Conservation (phyloP, 1,140 invertebrate species). For the Amyelois transitella region DNA sequence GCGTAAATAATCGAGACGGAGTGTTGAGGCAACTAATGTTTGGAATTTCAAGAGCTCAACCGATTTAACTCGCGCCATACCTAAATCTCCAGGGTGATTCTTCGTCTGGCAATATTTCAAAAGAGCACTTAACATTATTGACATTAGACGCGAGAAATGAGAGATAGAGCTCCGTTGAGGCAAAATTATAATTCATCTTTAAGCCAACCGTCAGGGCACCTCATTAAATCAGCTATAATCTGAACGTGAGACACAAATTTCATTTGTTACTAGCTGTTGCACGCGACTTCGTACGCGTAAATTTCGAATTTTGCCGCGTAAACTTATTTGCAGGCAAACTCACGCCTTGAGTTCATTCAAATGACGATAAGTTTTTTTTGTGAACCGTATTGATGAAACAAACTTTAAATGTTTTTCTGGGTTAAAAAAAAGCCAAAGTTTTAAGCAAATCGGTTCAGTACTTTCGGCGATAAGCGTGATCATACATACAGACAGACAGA, state of each 20-base stretch:
- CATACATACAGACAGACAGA: no score
- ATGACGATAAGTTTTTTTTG: no score
- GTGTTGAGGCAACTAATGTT: constrained; percentile 28
- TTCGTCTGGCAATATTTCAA: constrained; percentile 47
- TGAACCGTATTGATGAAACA: no score
- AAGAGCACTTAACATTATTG: constrained; percentile 47
- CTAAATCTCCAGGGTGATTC: constrained; percentile 26
- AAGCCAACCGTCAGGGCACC: constrained; percentile 7
- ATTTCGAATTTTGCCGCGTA: no score
- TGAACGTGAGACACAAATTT: background rate
- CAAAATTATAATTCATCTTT: constrained; percentile 31
- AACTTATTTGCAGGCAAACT: no score
- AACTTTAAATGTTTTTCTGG: no score
- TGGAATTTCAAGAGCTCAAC: constrained; percentile 21
- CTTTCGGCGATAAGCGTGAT: no score
- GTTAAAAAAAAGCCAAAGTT: no score
- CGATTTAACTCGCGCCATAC: constrained; percentile 23
- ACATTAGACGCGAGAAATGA: constrained; percentile 34
- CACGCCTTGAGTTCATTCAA: no score
- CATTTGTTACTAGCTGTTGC: no score
- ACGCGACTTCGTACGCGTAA: no score
- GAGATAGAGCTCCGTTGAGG: constrained; percentile 25
- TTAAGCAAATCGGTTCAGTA: no score
- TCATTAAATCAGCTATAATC: constrained; percentile 9
- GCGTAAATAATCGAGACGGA: constrained; percentile 31